These are phyloP conservation scores for Cynopterus brachyotis DNA, from an alignment of 2,113 vertebrate genomes.

Conservation along the genomic window DNA sequence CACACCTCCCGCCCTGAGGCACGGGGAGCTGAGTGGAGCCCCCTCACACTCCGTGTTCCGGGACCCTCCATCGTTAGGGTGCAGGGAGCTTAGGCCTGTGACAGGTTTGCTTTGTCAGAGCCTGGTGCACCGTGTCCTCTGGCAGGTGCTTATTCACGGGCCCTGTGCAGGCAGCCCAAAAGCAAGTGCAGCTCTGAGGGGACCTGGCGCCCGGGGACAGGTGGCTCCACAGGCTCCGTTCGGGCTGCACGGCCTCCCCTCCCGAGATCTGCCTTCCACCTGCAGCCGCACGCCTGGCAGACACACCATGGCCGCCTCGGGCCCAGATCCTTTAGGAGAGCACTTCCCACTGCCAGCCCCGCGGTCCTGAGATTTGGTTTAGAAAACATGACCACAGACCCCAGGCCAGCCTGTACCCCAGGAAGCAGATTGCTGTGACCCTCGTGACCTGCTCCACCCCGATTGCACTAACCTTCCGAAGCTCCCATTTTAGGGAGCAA, in stretches of 20 bases:
- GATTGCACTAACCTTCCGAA: not conserved
- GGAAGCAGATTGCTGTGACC: not conserved
- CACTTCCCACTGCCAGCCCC: not conserved
- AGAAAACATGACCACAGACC: not conserved
- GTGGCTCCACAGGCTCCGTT: not conserved
- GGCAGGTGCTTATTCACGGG: not conserved
- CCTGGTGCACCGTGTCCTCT: not conserved
- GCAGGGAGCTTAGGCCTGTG: not conserved
- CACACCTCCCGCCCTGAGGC: not conserved
- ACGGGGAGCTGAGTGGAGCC: accelerated
- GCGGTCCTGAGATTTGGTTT: not conserved
- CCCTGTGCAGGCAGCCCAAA: not conserved
- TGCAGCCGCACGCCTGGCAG: not conserved
- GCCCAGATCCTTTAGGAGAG: not conserved
- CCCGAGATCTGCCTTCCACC: not conserved
- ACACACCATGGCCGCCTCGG: accelerated
- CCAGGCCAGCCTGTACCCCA: not conserved
- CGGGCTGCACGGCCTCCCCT: too few species aligned
- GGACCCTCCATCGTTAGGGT: not conserved
- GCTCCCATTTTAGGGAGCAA: not conserved
- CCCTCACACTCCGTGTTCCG: not conserved
- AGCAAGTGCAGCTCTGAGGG: not conserved
- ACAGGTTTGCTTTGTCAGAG: not conserved
- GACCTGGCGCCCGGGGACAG: accelerated
- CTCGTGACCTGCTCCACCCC: not conserved